Evolutionary conservation across 2,797 vertebrate genomes (phyloP).

Genomic region (Coracias cyanogaster): DNA sequence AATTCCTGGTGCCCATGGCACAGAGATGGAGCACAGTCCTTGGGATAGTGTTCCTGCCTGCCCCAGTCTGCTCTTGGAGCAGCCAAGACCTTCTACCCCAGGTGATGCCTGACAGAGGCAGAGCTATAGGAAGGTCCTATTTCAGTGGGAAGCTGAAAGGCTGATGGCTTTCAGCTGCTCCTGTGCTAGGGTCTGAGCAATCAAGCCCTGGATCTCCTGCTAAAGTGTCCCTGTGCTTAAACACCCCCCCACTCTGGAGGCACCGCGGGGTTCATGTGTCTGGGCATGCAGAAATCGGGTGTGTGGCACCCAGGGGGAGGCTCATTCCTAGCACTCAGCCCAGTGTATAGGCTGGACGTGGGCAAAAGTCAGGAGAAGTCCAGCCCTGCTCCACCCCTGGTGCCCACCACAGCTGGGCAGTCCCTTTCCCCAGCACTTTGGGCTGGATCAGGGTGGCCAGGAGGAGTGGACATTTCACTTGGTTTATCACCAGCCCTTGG

Average conservation of each 20-base stretch:
- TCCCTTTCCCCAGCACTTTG: background rate
- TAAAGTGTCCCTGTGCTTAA: background rate
- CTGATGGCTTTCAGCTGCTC: background rate
- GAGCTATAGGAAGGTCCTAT: background rate
- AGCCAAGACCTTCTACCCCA: background rate
- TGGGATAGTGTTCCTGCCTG: fast-evolving
- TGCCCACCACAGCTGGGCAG: fast-evolving
- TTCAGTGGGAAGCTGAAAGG: background rate
- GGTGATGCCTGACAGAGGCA: background rate
- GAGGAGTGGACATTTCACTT: background rate
- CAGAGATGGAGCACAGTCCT: fast-evolving
- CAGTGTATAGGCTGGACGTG: fast-evolving
- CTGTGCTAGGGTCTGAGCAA: background rate
- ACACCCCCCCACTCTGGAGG: fast-evolving
- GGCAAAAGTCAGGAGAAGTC: background rate
- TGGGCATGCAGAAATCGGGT: fast-evolving
- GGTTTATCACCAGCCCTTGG: background rate
- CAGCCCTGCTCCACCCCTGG: background rate
- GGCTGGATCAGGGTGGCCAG: fast-evolving
- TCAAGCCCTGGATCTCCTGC: background rate
- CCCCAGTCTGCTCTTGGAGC: background rate
- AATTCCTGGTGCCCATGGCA: fast-evolving
- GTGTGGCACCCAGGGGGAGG: background rate
- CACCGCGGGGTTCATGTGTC: fast-evolving
- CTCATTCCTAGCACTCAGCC: background rate